Percentiles rank a stretch among this genome's conserved stretches.
phyloP scores from a whole-genome alignment of 2,113 vertebrate species.

The Galemys pyrenaicus region DNA sequence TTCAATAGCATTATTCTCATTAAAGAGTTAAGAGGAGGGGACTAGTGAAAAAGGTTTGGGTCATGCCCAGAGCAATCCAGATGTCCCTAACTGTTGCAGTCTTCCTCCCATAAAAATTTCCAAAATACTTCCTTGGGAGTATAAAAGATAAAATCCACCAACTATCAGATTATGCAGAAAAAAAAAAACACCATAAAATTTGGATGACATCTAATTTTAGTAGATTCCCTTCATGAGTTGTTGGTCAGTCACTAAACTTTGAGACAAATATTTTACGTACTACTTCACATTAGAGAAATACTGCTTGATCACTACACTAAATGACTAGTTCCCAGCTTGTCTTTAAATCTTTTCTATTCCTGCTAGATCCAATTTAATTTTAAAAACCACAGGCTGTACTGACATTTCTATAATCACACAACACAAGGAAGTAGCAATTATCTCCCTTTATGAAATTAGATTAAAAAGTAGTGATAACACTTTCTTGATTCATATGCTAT shows the following conservation, averaged over 20 bases:
- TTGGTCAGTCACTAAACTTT: slow-evolving; percentile 22
- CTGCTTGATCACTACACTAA: slow-evolving; percentile 56
- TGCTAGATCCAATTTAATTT: slow-evolving; percentile 61
- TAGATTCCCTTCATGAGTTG: slow-evolving; percentile 48
- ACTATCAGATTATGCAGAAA: slow-evolving; percentile 21
- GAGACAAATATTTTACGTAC: slow-evolving; percentile 45
- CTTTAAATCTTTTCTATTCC: slow-evolving; percentile 69
- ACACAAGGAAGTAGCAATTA: slow-evolving; percentile 6
- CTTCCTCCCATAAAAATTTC: neutral
- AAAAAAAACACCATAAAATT: slow-evolving; percentile 26
- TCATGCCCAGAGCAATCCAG: neutral
- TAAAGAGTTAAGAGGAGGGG: neutral
- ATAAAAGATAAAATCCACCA: slow-evolving; percentile 21
- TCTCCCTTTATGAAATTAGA: slow-evolving; percentile 22
- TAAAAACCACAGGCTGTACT: slow-evolving; percentile 38
- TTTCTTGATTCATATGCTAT: neutral
- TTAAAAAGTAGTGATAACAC: neutral
- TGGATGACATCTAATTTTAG: slow-evolving; percentile 55
- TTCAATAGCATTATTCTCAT: neutral
- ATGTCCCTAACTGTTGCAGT: neutral
- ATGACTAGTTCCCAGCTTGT: slow-evolving; percentile 41
- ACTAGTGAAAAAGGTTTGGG: neutral
- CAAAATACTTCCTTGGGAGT: neutral
- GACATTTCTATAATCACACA: slow-evolving; percentile 50
- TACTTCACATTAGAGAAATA: slow-evolving; percentile 51